Evolutionary conservation across 2,797 vertebrate genomes (phyloP), one percentile per base, ranked within the genome.

Genomic region (Channallabes apus): DNA sequence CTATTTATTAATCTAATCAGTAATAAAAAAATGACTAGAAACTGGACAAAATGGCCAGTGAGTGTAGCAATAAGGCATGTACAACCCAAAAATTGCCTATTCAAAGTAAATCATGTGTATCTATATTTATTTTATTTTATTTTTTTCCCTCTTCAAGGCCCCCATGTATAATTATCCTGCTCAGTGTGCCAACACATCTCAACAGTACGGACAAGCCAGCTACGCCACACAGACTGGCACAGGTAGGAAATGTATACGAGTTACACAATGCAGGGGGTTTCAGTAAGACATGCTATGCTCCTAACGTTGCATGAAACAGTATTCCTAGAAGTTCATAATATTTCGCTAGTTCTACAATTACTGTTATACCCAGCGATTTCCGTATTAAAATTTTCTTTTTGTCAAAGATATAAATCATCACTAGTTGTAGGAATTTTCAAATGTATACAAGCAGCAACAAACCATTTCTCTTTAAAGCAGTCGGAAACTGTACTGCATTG

Each of bases 141-240:
- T 82, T 20, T 77, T 51, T 59, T 83, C 6, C 6, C 79, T 85
- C 84, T 86, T 84, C 3, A 90, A 98, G 97, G 95, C 97, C 95
- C 94, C 97, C 89, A 91, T 97, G 54, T 98, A 97, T 94, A 97
- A 95, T 87, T 98, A 96, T 86, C 90, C 95, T 88, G 91, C 96
- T 93, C 98, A 97, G 94, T 97, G 97, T 94, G 95, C 97, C 97
- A 98, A 96, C 96, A 97, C 97, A 95, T 90, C 94, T 80, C 97
- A 96, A 90, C 96, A 96, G 91, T 97, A 96, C 93, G 95, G 95
- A 90, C 93, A 96, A 85, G 89, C 94, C 89, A 94, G 67, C 86
- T 90, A 87, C 80, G 81, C 29, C 96, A 86, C 96, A 96, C 6
- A 93, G 94, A 89, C 96, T 96, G 89, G 92, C 97, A 96, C 91